A percentile compares a stretch with the other conserved stretches of the same genome.
Evolutionary conservation across 2,888 invertebrate genomes (phyloP).

Genomic region (Andrena hattorfiana): DNA sequence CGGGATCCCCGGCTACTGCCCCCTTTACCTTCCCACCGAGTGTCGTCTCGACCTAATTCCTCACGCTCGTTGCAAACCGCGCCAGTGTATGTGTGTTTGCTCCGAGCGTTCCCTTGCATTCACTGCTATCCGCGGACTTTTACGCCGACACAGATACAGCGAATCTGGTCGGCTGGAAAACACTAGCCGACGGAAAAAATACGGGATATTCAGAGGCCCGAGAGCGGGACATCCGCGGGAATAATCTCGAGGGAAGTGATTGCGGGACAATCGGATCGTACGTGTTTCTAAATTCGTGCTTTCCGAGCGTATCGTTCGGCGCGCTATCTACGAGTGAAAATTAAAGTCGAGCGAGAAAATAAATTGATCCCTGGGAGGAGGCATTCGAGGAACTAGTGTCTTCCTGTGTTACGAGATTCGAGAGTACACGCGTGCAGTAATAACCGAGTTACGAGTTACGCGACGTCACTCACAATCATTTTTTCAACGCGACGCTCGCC

Average conservation of each 20-base stretch:
- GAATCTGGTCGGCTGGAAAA: not conserved
- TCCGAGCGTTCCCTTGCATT: conserved; percentile 17
- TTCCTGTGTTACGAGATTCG: not conserved
- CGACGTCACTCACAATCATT: conserved; percentile 9
- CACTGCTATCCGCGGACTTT: conserved; percentile 29
- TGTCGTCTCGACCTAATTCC: conserved; percentile 61
- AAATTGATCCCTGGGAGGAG: not conserved
- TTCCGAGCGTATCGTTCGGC: too few species aligned
- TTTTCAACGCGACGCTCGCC: conserved; percentile 5
- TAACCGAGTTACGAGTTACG: not conserved
- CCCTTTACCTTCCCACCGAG: conserved; percentile 41
- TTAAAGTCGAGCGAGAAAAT: not conserved
- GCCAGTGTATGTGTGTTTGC: conserved; percentile 41
- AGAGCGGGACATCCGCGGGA: not conserved
- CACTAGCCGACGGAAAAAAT: not conserved
- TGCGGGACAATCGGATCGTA: too few species aligned
- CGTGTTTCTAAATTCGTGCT: too few species aligned
- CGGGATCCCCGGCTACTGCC: conserved; percentile 13
- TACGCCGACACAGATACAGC: not conserved
- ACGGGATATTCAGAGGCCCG: not conserved
- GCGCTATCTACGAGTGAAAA: too few species aligned
- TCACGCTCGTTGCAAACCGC: conserved; percentile 28
- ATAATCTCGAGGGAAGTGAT: not conserved
- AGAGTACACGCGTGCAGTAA: not conserved
- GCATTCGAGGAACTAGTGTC: not conserved